phyloP scores from a whole-genome alignment of 2,113 vertebrate genomes.

The Holacanthus passer region DNA sequence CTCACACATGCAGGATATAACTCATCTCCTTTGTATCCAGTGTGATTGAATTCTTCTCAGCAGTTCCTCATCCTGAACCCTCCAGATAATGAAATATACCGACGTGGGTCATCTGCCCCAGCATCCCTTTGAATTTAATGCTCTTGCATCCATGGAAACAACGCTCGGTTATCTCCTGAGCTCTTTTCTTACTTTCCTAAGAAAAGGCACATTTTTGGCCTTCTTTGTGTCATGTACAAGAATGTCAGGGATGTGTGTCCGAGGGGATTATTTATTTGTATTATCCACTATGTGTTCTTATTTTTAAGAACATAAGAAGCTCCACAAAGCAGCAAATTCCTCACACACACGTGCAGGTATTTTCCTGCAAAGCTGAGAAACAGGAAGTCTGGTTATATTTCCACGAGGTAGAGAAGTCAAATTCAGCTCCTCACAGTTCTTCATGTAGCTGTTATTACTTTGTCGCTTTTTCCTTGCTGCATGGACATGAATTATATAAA shows the following conservation, averaged over 20 bases:
- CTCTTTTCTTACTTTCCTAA: too few relatives aligned
- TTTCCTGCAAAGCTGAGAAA: too few relatives aligned
- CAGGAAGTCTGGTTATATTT: neutral
- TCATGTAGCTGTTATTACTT: neutral
- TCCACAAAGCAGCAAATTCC: too few relatives aligned
- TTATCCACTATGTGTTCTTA: too few relatives aligned
- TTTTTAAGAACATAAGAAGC: too few relatives aligned
- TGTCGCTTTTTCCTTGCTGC: neutral
- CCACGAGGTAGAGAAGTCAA: neutral
- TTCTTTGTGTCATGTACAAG: too few relatives aligned
- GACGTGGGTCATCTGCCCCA: conserved; percentile 25
- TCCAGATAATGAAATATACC: conserved; percentile 36
- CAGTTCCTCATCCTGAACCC: conserved; percentile 11
- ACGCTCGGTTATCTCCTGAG: too few relatives aligned
- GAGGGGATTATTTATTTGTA: too few relatives aligned
- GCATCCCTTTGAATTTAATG: conserved; percentile 15
- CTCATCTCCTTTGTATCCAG: neutral
- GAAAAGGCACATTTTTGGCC: too few relatives aligned
- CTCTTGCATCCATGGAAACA: conserved; percentile 58
- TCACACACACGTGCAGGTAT: too few relatives aligned
- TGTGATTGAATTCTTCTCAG: neutral
- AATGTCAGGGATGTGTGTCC: too few relatives aligned
- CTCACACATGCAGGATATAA: conserved; percentile 7
- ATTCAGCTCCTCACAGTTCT: neutral
- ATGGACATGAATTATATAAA: neutral